phyloP scores from a whole-genome alignment of 2,888 invertebrate genomes.

The Maniola hyperantus region DNA sequence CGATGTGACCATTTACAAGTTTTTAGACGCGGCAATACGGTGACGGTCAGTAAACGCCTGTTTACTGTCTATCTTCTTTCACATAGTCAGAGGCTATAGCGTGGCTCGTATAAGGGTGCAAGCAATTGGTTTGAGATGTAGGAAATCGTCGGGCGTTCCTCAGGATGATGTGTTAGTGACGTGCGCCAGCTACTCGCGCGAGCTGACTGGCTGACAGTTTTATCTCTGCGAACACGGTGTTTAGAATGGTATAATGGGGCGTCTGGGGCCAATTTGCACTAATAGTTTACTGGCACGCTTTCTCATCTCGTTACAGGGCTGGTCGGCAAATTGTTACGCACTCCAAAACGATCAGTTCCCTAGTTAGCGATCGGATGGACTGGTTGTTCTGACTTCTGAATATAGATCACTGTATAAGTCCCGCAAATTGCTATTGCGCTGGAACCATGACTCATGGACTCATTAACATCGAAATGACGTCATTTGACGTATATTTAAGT shows the following conservation, averaged over 20 bases:
- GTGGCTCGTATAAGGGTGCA: slow-evolving; percentile 51
- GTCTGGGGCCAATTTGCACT: slow-evolving; percentile 28
- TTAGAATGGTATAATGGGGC: slow-evolving; percentile 32
- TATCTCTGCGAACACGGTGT: slow-evolving; percentile 29
- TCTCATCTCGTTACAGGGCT: slow-evolving; percentile 33
- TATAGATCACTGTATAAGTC: not conserved
- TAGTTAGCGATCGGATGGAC: slow-evolving; percentile 2
- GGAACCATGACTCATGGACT: too few species aligned
- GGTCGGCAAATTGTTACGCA: slow-evolving; percentile 17
- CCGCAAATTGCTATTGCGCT: too few species aligned
- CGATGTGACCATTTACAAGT: not conserved
- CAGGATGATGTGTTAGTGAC: not conserved
- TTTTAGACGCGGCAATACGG: not conserved
- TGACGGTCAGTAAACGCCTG: not conserved
- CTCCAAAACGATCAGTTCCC: slow-evolving; percentile 1
- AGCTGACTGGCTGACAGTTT: slow-evolving; percentile 39
- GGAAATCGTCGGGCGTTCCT: slow-evolving; percentile 34
- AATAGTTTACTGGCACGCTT: slow-evolving; percentile 35
- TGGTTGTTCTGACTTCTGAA: not conserved
- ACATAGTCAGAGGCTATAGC: not conserved
- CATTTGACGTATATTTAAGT: too few species aligned
- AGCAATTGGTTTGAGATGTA: slow-evolving; percentile 59
- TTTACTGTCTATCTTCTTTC: not conserved
- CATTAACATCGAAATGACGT: too few species aligned
- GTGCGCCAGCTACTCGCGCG: slow-evolving; percentile 31